Evolutionary conservation across 2,888 invertebrate species (phyloP).

Genomic region (Spatulosminthurus flaviceps): DNA sequence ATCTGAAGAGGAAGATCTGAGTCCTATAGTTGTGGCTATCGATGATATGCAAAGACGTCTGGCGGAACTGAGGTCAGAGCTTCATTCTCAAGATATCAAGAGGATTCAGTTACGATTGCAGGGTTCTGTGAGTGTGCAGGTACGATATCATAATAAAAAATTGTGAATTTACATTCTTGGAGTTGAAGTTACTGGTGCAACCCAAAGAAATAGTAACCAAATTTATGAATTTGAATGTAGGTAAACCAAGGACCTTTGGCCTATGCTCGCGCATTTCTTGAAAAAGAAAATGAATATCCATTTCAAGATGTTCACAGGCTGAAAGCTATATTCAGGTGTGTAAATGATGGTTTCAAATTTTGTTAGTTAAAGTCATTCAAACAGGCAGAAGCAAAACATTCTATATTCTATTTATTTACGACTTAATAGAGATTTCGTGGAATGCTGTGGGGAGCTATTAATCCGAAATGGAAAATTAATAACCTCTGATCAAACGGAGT

Average conservation of each 20-base stretch:
- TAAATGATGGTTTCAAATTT: slow-evolving; percentile 25
- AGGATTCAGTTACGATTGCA: slow-evolving; percentile 62
- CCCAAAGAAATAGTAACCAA: neutral
- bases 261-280: slow-evolving; percentile 63
- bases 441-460: slow-evolving; percentile 63
- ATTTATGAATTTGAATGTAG: slow-evolving; percentile 47
- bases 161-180: neutral
- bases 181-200: too few relatives aligned
- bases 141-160: slow-evolving; percentile 31
- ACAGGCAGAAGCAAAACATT: slow-evolving; percentile 15
- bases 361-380: too few relatives aligned
- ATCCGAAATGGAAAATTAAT: slow-evolving; percentile 62
- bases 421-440: slow-evolving; percentile 64
- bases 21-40: slow-evolving; percentile 63
- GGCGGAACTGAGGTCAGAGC: slow-evolving; percentile 59
- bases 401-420: slow-evolving; percentile 10
- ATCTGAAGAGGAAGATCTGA: slow-evolving; percentile 62
- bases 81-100: slow-evolving; percentile 62
- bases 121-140: slow-evolving; percentile 63
- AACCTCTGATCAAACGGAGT: slow-evolving; percentile 61
- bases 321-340: slow-evolving; percentile 61
- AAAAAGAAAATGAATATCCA: slow-evolving; percentile 62
- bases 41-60: slow-evolving; percentile 64
- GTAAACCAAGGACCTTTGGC: slow-evolving; percentile 64
- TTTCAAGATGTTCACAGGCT: slow-evolving; percentile 59